Evolutionary conservation across 2,888 invertebrate genomes (phyloP), one percentile per base, ranked within the genome.

Genomic region (Netelia fuscicornis): DNA sequence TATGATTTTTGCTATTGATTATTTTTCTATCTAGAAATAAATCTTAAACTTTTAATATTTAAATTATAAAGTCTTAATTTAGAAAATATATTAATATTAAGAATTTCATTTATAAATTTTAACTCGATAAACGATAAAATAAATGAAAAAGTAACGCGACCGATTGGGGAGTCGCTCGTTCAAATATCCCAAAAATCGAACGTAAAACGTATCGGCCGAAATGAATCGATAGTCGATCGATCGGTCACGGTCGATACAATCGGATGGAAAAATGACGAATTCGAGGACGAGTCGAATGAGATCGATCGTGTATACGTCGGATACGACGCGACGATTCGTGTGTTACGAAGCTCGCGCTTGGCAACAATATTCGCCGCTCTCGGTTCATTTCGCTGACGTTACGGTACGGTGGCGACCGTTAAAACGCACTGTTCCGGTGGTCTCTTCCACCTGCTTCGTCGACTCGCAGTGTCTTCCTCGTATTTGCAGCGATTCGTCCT

Each of bases 381-480:
- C 56, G 62, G 48, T 30, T 67, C 75, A 77, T 81, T 81, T 74
- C 71, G 48, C 84, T 58, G 62, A 25, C 54, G 84, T 84, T 84
- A 52, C 81, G 84, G 72, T 77, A 65, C 52, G 48, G 48, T 58
- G 80, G 20, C 80, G 80, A 80, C 65, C 80, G 80, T 72, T 80
- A 80, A 80, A 80, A 72, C 72, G 42, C 65, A 80, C 72, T 74
- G 30, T 80, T 84, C 81, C 72, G 56, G 84, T 62, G 75, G 25
- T 25, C 23, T 70, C 17, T 76, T 81, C 71, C 84, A 65, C 71
- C 75, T 82, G 75, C 75, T 56, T 76, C 48, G n/a, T 54, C 42
- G 2, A 3, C 54, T 78, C 67, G 58, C n/a, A 25, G 42, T 20
- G n/a, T 77, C 37, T 60, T 48, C 25, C 25, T 56, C 52, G 37